phyloP scores from a whole-genome alignment of 1,140 invertebrate species.

The Pachyrhynchus sulphureomaculatus region DNA sequence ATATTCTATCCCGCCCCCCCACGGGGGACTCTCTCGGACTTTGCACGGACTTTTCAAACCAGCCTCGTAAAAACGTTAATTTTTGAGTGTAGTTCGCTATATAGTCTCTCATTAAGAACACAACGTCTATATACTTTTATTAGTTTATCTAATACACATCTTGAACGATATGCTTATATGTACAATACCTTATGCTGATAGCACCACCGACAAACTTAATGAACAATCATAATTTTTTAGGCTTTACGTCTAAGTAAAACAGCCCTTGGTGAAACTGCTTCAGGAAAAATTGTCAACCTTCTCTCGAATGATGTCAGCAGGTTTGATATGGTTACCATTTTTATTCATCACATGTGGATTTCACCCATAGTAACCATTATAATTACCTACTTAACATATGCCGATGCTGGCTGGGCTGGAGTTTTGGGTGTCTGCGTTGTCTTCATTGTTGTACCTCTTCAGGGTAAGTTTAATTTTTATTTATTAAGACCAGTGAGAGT shows the following conservation, averaged over 20 bases:
- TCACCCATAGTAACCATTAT: constrained; percentile 66
- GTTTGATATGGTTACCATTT: constrained; percentile 62
- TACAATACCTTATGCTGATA: too few species aligned
- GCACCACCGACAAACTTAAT: too few species aligned
- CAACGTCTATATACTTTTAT: too few species aligned
- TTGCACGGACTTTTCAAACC: too few species aligned
- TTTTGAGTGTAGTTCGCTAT: too few species aligned
- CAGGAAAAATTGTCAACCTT: constrained; percentile 83
- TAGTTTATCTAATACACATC: too few species aligned
- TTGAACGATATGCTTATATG: too few species aligned
- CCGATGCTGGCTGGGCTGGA: constrained; percentile 63
- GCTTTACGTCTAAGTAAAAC: constrained; percentile 62
- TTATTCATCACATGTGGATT: constrained; percentile 64
- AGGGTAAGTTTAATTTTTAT: constrained; percentile 55
- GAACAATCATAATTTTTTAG: constrained; percentile 37
- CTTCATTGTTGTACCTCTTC: constrained; percentile 71
- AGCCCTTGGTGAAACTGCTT: constrained; percentile 73
- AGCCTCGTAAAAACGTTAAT: too few species aligned
- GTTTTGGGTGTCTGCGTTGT: constrained; percentile 69
- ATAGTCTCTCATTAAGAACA: too few species aligned
- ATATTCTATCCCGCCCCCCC: too few species aligned
- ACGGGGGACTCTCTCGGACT: too few species aligned
- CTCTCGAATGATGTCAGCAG: constrained; percentile 77
- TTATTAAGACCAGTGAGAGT: neutral
- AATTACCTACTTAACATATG: constrained; percentile 64